phyloP scores from a whole-genome alignment of 1,140 invertebrate species.

The Eupristina koningsbergeri region DNA sequence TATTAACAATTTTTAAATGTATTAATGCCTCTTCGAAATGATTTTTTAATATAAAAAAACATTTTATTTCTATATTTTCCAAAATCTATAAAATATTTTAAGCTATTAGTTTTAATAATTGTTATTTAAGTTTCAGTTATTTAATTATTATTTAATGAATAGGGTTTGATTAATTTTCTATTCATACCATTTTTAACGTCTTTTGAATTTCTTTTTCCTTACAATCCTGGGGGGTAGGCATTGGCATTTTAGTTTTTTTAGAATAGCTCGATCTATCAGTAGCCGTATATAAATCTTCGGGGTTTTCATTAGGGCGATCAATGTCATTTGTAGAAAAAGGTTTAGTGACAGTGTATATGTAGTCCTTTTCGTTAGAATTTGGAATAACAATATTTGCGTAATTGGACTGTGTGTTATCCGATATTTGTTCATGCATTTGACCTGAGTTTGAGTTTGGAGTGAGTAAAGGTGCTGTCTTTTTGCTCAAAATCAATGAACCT shows the following conservation, averaged over 20 bases:
- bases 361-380: constrained; percentile 56
- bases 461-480: constrained; percentile 8
- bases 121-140: no score
- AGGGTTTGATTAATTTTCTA: background rate
- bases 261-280: constrained; percentile 66
- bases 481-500: constrained; percentile 47
- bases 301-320: constrained; percentile 61
- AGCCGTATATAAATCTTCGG: constrained; percentile 69
- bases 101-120: background rate
- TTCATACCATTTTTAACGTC: constrained; percentile 57
- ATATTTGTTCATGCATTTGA: constrained; percentile 33
- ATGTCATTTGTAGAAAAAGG: constrained; percentile 59
- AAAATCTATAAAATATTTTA: background rate
- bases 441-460: background rate
- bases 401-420: constrained; percentile 60
- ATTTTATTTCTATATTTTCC: no score
- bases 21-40: no score
- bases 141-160: background rate
- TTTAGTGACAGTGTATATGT: constrained; percentile 65
- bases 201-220: constrained; percentile 62
- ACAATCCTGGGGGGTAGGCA: constrained; percentile 65
- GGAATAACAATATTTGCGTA: constrained; percentile 60
- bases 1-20: no score
- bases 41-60: no score
- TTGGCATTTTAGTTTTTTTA: constrained; percentile 62